Percentiles rank a stretch among this genome's conserved stretches.
Evolutionary conservation across 1,140 invertebrate genomes (phyloP).

Genomic region (Brachionus sp.): DNA sequence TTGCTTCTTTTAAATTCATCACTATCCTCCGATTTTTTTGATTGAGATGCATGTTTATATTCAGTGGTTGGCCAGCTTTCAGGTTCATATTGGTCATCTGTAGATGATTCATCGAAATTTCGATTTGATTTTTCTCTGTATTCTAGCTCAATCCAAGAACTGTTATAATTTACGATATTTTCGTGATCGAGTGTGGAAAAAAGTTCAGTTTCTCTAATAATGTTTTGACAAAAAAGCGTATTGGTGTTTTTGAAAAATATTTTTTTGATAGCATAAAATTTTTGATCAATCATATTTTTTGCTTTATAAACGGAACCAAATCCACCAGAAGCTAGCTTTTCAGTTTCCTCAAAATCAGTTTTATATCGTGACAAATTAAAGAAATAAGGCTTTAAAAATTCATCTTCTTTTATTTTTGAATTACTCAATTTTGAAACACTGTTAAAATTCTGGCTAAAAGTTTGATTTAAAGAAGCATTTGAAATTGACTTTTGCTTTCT

Average conservation of each 20-base stretch:
- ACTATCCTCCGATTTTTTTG: neutral
- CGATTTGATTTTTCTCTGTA: neutral
- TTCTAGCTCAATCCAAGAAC: constrained; percentile 27
- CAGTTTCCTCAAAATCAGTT: constrained; percentile 14
- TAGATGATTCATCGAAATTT: neutral
- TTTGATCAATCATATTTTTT: constrained; percentile 17
- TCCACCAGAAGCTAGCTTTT: constrained; percentile 31
- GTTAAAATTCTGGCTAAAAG: neutral
- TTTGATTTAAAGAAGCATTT: neutral
- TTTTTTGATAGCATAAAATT: constrained; percentile 42
- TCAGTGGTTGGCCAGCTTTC: neutral
- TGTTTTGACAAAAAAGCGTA: constrained; percentile 1
- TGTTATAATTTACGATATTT: constrained; percentile 36
- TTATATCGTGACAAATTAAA: constrained; percentile 34
- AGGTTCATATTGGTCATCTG: neutral
- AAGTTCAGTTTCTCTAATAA: constrained; percentile 1
- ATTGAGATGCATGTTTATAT: neutral
- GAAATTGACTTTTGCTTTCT: neutral
- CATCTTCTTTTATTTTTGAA: neutral
- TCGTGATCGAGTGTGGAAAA: constrained; percentile 34
- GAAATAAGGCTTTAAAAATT: neutral
- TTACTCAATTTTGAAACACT: neutral
- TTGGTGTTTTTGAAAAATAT: neutral
- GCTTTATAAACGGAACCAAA: constrained; percentile 23
- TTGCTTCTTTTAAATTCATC: neutral